A percentile compares a stretch with the other conserved stretches of the same genome.
Conservation (phyloP, 2,888 invertebrate genomes). For the Caenorhabditis auriculariae region DNA sequence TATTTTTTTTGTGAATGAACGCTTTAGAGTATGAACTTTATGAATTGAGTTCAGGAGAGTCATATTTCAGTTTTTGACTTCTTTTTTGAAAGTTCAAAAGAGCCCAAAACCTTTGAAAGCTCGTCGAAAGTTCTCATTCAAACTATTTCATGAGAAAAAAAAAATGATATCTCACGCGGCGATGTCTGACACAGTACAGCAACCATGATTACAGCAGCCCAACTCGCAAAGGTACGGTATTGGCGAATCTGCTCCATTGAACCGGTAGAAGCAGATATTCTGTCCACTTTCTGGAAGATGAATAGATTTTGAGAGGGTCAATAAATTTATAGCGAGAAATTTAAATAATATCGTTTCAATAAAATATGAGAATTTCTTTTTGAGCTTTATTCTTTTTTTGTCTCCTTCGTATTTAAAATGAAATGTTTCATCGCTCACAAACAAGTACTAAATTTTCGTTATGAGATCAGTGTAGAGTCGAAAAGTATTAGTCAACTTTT, state of each 20-base stretch:
- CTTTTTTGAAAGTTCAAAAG: not conserved
- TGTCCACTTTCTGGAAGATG: slow-evolving; percentile 47
- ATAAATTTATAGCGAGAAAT: no score
- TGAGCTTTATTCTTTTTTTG: no score
- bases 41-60: no score
- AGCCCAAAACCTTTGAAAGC: not conserved
- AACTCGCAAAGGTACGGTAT: slow-evolving; percentile 54
- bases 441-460: no score
- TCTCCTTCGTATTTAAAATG: no score
- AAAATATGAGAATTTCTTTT: no score
- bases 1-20: not conserved
- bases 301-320: not conserved
- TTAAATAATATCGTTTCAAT: no score
- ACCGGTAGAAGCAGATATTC: slow-evolving; percentile 52
- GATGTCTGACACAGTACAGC: slow-evolving; percentile 51
- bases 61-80: not conserved
- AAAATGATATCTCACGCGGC: slow-evolving; percentile 31
- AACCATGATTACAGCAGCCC: slow-evolving; percentile 55
- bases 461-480: no score
- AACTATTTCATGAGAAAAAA: not conserved
- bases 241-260: slow-evolving; percentile 36
- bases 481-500: no score
- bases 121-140: not conserved
- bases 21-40: not conserved
- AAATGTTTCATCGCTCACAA: no score